Percentiles rank a stretch among this genome's conserved stretches.
Conservation (phyloP, 2,888 invertebrate species). For the Xanthorhoe spadicearia region DNA sequence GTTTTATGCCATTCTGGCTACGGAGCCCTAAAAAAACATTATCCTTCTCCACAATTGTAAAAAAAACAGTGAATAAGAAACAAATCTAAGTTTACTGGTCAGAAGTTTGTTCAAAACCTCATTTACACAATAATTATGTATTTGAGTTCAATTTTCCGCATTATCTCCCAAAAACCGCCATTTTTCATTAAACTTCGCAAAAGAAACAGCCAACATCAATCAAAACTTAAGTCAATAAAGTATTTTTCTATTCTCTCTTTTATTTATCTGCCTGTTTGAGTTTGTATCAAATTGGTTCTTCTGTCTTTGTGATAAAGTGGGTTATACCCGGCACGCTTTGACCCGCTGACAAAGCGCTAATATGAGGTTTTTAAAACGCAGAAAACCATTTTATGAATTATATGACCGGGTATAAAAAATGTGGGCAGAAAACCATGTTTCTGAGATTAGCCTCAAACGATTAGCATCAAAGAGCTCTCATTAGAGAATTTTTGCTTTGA, state of each 20-base stretch:
- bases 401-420: too few species aligned
- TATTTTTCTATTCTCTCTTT: slow-evolving; percentile 19
- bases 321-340: slow-evolving; percentile 14
- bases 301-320: slow-evolving; percentile 1
- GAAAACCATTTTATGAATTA: slow-evolving; percentile 12
- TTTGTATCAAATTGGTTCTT: slow-evolving; percentile 20
- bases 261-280: slow-evolving; percentile 13
- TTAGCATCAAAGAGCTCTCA: slow-evolving; percentile 4
- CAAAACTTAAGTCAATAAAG: slow-evolving; percentile 33
- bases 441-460: slow-evolving; percentile 15
- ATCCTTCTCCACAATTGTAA: too few species aligned
- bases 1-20: too few species aligned
- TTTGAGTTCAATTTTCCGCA: slow-evolving; percentile 6
- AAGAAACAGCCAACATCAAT: slow-evolving; percentile 28
- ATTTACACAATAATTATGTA: slow-evolving; percentile 13
- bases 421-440: slow-evolving; percentile 14
- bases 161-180: background rate
- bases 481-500: background rate
- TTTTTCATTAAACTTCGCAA: slow-evolving; percentile 16
- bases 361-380: slow-evolving; percentile 26
- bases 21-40: too few species aligned
- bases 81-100: background rate
- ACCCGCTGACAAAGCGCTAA: slow-evolving; percentile 18
- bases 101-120: background rate
- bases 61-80: background rate